Evolutionary conservation across 37 sponge, comb jelly and placozoan genomes (phyloP), one percentile per base, ranked within the genome.

Genomic region (Mnemiopsis leidyi): DNA sequence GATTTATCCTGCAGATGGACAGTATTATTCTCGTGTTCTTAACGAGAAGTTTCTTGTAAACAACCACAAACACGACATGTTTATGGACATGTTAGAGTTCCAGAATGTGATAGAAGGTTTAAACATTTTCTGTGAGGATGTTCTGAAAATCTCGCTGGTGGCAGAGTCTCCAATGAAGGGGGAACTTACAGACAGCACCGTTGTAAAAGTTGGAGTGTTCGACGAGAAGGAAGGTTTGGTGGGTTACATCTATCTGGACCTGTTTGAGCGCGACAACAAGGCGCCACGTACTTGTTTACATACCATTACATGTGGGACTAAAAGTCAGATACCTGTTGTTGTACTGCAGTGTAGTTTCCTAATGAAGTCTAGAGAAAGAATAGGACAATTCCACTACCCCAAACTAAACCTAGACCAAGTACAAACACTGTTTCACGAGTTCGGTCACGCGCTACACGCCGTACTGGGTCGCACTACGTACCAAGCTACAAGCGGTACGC

Each of bases 371-470:
- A 28, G 33, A 36, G 36, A 79, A 31, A 13, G 13, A 48, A 23
- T 30, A 32, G 40, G 31, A 26, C 26, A 23, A 2, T 18, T 69
- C 31, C 93, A 93, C 0, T 92, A 85, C 37, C 67, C 71, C n/a
- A 75, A 93, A 0, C 94, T 96, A 36, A 93, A 94, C 0, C 95
- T 92, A 18, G 83, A 92, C 26, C 93, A 97, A 0, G 92, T 98
- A 23, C 95, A 95, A 32, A 98, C 94, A 39, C 79, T 98, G 36
- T 98, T 97, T 73, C 99, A 98, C 69, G 99, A 98, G 92, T 95
- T 97, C 93, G 99, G 99, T 0, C 99, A 98, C 76, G 99, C 97
- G 3, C 75, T 98, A 0, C 99, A 98, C 92, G 95, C 96, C 25
- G 94, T 98, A 39, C 38, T 98, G 0, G 99, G 96, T 25, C 69